Percentiles rank a stretch among this genome's conserved stretches.
Evolutionary conservation across 1,140 invertebrate species (phyloP).

Genomic region (Kradibia gibbosae): DNA sequence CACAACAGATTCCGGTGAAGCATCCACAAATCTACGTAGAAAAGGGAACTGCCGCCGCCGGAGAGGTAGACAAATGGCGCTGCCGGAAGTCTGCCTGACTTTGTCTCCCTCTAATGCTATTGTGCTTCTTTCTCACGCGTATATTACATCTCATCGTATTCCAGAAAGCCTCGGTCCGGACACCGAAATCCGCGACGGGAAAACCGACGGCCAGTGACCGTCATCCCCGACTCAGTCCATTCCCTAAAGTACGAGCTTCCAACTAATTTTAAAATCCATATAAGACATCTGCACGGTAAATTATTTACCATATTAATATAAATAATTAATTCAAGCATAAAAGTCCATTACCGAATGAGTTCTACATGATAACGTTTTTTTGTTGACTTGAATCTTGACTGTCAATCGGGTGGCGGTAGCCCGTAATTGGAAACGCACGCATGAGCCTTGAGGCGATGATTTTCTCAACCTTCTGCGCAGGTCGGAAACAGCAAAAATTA

Average conservation of each 20-base stretch:
- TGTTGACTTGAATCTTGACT: too few species aligned
- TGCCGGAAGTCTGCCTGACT: conserved; percentile 32
- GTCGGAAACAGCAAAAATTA: conserved; percentile 14
- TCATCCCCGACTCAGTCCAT: too few species aligned
- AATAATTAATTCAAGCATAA: too few species aligned
- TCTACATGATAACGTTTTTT: too few species aligned
- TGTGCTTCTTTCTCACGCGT: not conserved
- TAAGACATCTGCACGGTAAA: too few species aligned
- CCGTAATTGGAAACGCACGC: too few species aligned
- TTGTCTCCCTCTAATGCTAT: conserved; percentile 1
- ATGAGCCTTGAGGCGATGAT: not conserved
- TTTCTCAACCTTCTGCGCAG: not conserved
- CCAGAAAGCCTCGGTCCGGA: not conserved
- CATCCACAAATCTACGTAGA: conserved; percentile 8
- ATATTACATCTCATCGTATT: not conserved
- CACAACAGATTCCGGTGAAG: not conserved
- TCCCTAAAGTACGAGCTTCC: too few species aligned
- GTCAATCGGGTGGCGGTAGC: too few species aligned
- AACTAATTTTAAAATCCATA: too few species aligned
- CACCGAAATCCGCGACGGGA: not conserved
- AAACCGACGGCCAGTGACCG: not conserved
- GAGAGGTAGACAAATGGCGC: conserved; percentile 41
- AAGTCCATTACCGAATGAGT: too few species aligned
- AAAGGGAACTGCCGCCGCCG: conserved; percentile 31
- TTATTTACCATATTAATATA: too few species aligned